phyloP scores from a whole-genome alignment of 2,113 vertebrate species.

The Colinus virginianus region DNA sequence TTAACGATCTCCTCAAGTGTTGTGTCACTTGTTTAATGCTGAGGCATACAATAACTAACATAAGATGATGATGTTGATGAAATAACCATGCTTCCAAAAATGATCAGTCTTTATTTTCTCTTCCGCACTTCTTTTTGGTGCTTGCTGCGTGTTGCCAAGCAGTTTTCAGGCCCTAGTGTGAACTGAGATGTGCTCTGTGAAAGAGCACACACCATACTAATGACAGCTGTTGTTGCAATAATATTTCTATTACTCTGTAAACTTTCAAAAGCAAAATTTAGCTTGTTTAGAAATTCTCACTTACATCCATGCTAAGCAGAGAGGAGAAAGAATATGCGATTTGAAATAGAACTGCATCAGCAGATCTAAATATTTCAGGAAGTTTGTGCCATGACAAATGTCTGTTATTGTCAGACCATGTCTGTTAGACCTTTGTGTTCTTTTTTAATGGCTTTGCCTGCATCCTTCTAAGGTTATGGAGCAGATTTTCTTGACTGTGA shows the following conservation, averaged over 20 bases:
- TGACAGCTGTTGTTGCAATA: neutral
- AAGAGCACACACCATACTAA: neutral
- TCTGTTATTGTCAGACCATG: neutral
- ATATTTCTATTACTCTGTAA: neutral
- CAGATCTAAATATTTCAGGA: neutral
- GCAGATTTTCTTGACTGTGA: too few relatives aligned
- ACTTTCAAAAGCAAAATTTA: neutral
- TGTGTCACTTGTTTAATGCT: neutral
- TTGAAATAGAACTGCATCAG: neutral
- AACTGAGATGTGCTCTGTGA: neutral
- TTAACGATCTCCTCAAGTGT: neutral
- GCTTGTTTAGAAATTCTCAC: neutral
- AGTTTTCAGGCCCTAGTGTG: neutral
- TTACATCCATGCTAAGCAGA: neutral
- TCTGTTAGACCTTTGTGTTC: neutral
- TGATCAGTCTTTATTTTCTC: neutral
- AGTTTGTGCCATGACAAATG: neutral
- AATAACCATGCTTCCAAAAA: neutral
- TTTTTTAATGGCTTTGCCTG: neutral
- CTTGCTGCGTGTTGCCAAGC: neutral
- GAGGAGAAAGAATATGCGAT: neutral
- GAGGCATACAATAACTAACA: neutral
- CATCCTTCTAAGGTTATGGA: too few relatives aligned
- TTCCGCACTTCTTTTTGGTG: accelerated
- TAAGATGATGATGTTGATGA: neutral